Base-by-base conservation (phyloP, 2,797 vertebrate species). In the Acomys russatus region DNA sequence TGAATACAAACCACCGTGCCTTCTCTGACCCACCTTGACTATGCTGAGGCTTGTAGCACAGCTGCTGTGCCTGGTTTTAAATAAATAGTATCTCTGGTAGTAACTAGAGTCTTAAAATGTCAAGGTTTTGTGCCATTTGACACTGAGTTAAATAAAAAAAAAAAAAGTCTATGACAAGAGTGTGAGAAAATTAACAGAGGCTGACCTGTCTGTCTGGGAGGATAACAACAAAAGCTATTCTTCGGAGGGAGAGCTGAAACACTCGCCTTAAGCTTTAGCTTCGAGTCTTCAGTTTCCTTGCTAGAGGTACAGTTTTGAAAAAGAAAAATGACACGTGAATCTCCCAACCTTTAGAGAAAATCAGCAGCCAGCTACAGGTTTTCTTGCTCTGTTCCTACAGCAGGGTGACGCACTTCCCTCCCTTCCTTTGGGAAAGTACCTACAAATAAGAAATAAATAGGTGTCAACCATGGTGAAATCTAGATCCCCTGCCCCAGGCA, bases 91-190 rank as follows among this genome's bases (percentile, higher is more conserved):
- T 3, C 51, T 94, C 94, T 79, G 22, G n/a, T 63, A 90, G 71
- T 93, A 87, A 64, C 30, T 92, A 7, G 89, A 90, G 25, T 93
- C 77, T 90, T 86, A 87, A 82, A 94, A 85, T 82, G 49, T 77
- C 77, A 94, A 51, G 23, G 59, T 91, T 92, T 73, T 35, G 33
- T 86, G 20, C 86, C 76, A 70, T 88, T 87, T 54, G 17, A 79
- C 10, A 88, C n/a, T 59, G 56, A 71, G 9, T 77, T 73, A 61
- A 88, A 85, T 89, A 33, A 82, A 73, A 91, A 91, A 68, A 91
- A 68, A 44, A 44, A 44, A 22, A 80, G 44, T 66, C 79, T 51
- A 49, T 87, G 20, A 82, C 11, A 73, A 68, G 64, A 38, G 30
- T 92, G 28, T 71, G 90, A 89, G 51, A 70, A 86, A 92, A 63